These are phyloP conservation scores for Clostera curtula DNA, from an alignment of 2,888 invertebrate genomes.

Conservation along the genomic window DNA sequence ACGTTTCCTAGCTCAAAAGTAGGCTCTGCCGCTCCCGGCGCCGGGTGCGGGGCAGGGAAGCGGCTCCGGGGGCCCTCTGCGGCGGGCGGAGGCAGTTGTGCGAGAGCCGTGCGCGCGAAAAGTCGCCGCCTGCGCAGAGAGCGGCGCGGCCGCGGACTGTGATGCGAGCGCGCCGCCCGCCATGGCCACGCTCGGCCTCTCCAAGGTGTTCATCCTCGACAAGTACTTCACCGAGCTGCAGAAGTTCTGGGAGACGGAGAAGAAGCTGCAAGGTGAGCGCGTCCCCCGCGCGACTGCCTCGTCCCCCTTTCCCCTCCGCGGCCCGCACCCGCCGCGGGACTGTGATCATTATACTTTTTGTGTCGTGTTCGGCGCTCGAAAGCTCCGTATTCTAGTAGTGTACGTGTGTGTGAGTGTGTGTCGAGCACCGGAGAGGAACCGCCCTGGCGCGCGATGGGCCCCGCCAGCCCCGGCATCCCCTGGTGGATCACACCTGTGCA, in stretches of 20 bases:
- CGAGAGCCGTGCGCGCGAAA: conserved; percentile 39
- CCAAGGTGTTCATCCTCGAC: conserved; percentile 98
- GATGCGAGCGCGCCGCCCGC: conserved; percentile 64
- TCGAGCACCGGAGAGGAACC: no score
- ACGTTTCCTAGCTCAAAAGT: conserved; percentile 6
- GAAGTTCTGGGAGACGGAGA: conserved; percentile 97
- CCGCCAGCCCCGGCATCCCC: no score
- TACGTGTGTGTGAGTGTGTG: conserved; percentile 17
- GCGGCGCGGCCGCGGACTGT: conserved; percentile 59
- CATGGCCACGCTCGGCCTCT: conserved; percentile 97
- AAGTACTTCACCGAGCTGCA: conserved; percentile 97
- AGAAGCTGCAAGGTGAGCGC: conserved; percentile 93
- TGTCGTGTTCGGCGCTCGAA: conserved; percentile 34
- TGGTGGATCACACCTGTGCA: no score
- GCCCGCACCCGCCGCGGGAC: conserved; percentile 20
- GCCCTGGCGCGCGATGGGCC: no score
- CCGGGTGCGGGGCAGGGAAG: conserved; percentile 11
- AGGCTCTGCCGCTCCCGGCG: conserved; percentile 9
- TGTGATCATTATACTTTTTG: conserved; percentile 31
- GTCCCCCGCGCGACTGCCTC: conserved; percentile 12
- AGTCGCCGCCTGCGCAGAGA: conserved; percentile 40
- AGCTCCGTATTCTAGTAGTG: conserved; percentile 24
- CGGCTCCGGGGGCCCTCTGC: conserved; percentile 12
- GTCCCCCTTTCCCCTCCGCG: conserved; percentile 9
- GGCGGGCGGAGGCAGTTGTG: conserved; percentile 27